Percentiles rank a stretch among this genome's conserved stretches.
Evolutionary conservation across 2,888 invertebrate species (phyloP).

Genomic region (Cephus nigrinus): DNA sequence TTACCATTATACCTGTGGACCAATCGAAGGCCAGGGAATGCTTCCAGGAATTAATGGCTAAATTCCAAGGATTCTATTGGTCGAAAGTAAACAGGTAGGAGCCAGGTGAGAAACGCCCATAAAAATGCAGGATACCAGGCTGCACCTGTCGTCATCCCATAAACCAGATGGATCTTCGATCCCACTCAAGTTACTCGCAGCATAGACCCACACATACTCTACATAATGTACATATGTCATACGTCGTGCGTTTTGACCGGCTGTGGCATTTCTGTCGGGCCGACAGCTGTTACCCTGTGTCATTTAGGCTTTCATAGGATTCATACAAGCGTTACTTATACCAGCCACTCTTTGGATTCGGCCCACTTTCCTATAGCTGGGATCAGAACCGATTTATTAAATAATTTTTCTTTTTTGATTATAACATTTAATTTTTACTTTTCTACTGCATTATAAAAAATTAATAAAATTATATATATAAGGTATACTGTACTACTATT

Average conservation of each 20-base stretch:
- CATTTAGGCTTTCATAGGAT: conserved; percentile 2
- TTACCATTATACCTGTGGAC: not conserved
- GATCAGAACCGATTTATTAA: not conserved
- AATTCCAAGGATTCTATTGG: not conserved
- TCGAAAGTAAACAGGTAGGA: conserved; percentile 19
- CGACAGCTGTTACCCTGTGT: conserved; percentile 23
- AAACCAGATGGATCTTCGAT: not conserved
- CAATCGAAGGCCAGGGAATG: not conserved
- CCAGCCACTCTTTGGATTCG: not conserved
- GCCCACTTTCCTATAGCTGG: not conserved
- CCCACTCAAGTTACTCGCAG: not conserved
- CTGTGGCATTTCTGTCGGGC: conserved; percentile 9
- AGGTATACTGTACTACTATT: not conserved
- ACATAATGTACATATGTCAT: conserved; percentile 5
- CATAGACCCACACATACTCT: not conserved
- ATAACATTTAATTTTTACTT: not conserved
- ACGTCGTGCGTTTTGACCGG: conserved; percentile 3
- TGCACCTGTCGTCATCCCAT: not conserved
- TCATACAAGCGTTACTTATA: not conserved
- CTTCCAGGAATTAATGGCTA: not conserved
- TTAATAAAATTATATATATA: not conserved
- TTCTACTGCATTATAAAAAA: not conserved
- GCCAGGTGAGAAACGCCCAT: conserved; percentile 26
- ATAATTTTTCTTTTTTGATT: not conserved
- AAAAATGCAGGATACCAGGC: not conserved